Conservation (phyloP, 2,888 invertebrate species). For the Papilio elwesi region DNA sequence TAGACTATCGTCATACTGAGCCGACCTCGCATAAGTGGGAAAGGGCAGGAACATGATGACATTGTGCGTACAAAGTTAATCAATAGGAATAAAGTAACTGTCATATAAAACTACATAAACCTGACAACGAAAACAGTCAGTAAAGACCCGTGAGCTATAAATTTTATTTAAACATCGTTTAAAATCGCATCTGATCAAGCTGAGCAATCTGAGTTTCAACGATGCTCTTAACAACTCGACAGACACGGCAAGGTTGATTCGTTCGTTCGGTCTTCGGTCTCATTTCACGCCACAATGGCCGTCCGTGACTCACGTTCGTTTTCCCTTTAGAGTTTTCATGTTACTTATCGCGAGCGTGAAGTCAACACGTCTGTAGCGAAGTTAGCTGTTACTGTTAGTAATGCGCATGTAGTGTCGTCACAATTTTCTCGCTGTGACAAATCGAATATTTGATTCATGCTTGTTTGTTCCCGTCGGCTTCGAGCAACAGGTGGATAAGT, state of each 20-base stretch:
- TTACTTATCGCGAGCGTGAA: conserved; percentile 18
- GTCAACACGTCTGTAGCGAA: conserved; percentile 39
- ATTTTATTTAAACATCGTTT: conserved; percentile 23
- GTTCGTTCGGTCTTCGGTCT: conserved; percentile 8
- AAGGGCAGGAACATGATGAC: too few relatives aligned
- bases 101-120: background rate
- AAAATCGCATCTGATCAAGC: conserved; percentile 5
- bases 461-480: conserved; percentile 18
- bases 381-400: conserved; percentile 39
- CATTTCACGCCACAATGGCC: conserved; percentile 32
- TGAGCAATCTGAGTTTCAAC: conserved; percentile 16
- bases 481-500: conserved; percentile 25
- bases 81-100: too few relatives aligned
- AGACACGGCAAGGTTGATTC: conserved; percentile 34
- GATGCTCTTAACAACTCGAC: conserved; percentile 17
- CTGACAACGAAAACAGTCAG: background rate
- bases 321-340: conserved; percentile 37
- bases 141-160: background rate
- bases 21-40: too few relatives aligned
- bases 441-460: conserved; percentile 46
- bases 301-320: conserved; percentile 28
- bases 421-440: conserved; percentile 58
- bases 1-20: too few relatives aligned
- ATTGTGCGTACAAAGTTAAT: too few relatives aligned
- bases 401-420: conserved; percentile 61